Evolutionary conservation across 2,888 invertebrate species (phyloP).

Genomic region (Chaetogeoica ovagalla): DNA sequence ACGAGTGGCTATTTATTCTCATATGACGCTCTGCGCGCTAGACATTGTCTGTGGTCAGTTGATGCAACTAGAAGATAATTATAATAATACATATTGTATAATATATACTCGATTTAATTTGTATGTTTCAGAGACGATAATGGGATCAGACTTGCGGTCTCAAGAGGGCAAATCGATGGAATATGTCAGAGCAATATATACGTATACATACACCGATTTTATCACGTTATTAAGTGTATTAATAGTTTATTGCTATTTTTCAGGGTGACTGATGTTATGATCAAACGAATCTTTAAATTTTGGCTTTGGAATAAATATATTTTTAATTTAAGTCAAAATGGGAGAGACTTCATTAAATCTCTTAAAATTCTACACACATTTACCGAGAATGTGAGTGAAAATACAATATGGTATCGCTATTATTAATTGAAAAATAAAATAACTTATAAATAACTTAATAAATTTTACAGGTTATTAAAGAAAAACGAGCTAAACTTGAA

Average conservation of each 20-base stretch:
- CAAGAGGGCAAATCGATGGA: conserved; percentile 54
- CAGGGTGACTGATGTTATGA: conserved; percentile 53
- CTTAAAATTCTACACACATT: conserved; percentile 54
- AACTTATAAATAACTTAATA: too few species aligned
- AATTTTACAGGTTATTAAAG: conserved; percentile 40
- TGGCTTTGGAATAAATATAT: conserved; percentile 53
- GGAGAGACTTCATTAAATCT: conserved; percentile 52
- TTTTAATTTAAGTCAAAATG: conserved; percentile 51
- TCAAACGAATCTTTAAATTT: conserved; percentile 50
- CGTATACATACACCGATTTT: conserved; percentile 34
- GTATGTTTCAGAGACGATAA: conserved; percentile 54
- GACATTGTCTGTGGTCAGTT: conserved; percentile 54
- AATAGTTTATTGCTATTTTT: conserved; percentile 3
- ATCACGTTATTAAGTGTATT: not conserved
- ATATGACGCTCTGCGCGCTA: conserved; percentile 53
- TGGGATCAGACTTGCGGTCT: conserved; percentile 54
- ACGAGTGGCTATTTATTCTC: conserved; percentile 48
- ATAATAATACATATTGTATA: not conserved
- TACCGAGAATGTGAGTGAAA: conserved; percentile 54
- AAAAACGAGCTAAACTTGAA: conserved; percentile 35
- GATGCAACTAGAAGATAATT: not conserved
- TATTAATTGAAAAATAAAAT: not conserved
- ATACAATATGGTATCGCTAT: not conserved
- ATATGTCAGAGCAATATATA: conserved; percentile 54
- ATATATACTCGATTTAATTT: not conserved